Evolutionary conservation across 2,797 vertebrate species (phyloP).

Genomic region (Tokudaia muenninki): DNA sequence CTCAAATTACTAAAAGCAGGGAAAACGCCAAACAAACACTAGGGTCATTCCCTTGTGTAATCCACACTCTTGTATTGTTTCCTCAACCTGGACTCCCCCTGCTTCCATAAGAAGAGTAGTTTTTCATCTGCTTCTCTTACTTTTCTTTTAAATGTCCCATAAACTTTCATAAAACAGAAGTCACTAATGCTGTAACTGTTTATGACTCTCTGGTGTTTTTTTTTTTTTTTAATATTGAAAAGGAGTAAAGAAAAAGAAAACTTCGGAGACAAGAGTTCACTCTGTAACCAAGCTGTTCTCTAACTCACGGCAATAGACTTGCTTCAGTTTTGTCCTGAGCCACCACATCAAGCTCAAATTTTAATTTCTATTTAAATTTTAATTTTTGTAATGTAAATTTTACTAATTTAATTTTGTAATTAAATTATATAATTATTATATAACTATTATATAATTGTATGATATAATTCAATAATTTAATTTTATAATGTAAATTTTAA

Average conservation of each 20-base stretch:
- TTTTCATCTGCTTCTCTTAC: not conserved
- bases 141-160: conserved; percentile 48
- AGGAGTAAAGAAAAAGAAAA: not conserved
- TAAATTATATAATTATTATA: no score
- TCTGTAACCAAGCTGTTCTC: not conserved
- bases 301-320: not conserved
- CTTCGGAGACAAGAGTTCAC: not conserved
- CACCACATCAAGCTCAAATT: not conserved
- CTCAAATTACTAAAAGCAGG: not conserved
- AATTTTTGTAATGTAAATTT: no score
- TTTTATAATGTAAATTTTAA: no score
- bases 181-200: not conserved
- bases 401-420: no score
- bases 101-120: not conserved
- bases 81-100: not conserved
- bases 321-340: not conserved
- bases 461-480: no score
- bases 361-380: no score
- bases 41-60: not conserved
- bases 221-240: conserved; percentile 59
- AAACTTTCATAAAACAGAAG: conserved; percentile 21
- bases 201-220: not conserved
- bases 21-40: not conserved
- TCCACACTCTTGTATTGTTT: not conserved
- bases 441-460: no score